Percentiles rank a stretch among this genome's conserved stretches.
Conservation (phyloP, 2,797 vertebrate genomes). For the Molossus molossus region DNA sequence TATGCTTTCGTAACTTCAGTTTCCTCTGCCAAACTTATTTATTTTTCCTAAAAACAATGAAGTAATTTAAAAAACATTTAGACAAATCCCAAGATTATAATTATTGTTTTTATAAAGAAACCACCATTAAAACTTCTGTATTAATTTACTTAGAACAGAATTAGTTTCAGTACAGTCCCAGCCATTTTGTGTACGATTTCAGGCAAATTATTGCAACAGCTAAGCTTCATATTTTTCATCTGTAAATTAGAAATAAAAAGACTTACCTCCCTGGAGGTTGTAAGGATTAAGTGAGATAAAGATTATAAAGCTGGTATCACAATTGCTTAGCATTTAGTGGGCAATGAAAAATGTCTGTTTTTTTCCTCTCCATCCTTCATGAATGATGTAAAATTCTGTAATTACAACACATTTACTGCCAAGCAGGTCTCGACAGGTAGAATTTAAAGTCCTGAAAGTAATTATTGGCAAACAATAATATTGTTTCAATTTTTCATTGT, state of each 20-base stretch:
- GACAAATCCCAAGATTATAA: constrained; percentile 13
- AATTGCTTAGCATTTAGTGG: constrained; percentile 12
- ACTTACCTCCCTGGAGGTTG: not conserved
- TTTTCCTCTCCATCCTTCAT: not conserved
- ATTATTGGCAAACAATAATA: constrained; percentile 44
- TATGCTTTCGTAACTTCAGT: not conserved
- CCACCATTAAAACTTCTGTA: not conserved
- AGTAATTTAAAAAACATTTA: not conserved
- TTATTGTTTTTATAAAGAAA: not conserved
- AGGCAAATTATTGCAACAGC: not conserved
- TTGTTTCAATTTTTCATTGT: not conserved
- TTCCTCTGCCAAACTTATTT: not conserved
- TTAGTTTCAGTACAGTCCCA: not conserved
- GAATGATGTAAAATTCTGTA: constrained; percentile 26
- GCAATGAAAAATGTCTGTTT: constrained; percentile 34
- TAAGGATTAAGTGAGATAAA: not conserved
- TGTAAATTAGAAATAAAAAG: not conserved
- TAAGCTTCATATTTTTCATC: not conserved
- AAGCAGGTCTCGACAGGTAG: not conserved
- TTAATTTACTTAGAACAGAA: not conserved
- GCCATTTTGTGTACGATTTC: not conserved
- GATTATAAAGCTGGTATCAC: not conserved
- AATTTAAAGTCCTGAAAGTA: constrained; percentile 6
- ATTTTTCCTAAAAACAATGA: not conserved
- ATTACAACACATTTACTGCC: constrained; percentile 5